A percentile compares a stretch with the other conserved stretches of the same genome.
Evolutionary conservation across 2,113 vertebrate species (phyloP).

Genomic region (Aegithalos caudatus): DNA sequence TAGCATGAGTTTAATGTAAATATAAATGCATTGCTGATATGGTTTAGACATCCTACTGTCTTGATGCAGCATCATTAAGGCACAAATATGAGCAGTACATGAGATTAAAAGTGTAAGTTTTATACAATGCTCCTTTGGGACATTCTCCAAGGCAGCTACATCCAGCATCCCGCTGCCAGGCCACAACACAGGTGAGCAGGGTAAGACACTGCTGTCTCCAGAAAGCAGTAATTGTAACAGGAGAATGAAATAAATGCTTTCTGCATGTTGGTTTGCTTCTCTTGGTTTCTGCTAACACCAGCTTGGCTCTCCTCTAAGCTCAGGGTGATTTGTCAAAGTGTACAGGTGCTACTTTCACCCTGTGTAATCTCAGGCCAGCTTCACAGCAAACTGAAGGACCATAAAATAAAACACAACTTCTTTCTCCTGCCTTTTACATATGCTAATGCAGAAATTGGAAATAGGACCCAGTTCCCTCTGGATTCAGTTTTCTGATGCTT

Average conservation of each 20-base stretch:
- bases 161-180: background rate
- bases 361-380: background rate
- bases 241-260: background rate
- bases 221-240: background rate
- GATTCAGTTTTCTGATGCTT: background rate
- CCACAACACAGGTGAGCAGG: background rate
- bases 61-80: background rate
- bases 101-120: background rate
- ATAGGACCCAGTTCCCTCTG: background rate
- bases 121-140: background rate
- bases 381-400: background rate
- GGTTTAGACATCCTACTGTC: background rate
- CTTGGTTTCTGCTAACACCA: background rate
- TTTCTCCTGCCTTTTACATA: background rate
- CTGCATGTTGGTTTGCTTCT: background rate
- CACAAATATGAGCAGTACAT: background rate
- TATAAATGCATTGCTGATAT: background rate
- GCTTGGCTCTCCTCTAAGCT: background rate
- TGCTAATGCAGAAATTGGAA: background rate
- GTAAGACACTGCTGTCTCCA: background rate
- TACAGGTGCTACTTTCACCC: background rate
- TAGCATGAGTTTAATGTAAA: background rate
- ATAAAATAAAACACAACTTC: background rate
- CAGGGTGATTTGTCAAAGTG: background rate
- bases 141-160: background rate